Conservation (phyloP, 1,140 invertebrate genomes). For the Orussus abietinus region DNA sequence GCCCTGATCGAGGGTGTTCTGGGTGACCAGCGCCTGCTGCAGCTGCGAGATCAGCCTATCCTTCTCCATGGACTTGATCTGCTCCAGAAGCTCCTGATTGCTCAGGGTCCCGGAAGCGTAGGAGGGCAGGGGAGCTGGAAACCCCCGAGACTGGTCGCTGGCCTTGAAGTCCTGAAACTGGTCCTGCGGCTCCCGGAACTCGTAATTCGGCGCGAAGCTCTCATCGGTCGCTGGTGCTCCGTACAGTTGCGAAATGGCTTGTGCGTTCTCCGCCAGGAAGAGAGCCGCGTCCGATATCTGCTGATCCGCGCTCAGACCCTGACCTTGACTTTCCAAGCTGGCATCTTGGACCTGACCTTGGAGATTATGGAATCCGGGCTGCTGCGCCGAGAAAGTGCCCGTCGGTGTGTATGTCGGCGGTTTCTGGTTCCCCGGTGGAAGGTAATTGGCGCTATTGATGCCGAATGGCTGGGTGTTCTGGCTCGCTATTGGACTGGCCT, state of each 20-base stretch:
- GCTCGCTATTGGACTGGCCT: conserved; percentile 39
- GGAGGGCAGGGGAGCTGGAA: conserved; percentile 26
- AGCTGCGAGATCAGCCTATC: conserved; percentile 41
- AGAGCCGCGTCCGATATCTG: conserved; percentile 45
- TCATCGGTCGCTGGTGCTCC: conserved; percentile 33
- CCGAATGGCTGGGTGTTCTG: conserved; percentile 46
- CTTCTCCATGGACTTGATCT: conserved; percentile 41
- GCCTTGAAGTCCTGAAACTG: conserved; percentile 19
- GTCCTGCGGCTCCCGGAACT: conserved; percentile 19
- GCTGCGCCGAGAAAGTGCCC: conserved; percentile 21
- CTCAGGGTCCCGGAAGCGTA: conserved; percentile 41
- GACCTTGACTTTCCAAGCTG: conserved; percentile 7
- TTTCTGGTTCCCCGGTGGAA: conserved; percentile 48
- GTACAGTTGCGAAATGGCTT: conserved; percentile 45
- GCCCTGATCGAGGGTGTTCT: conserved; percentile 12
- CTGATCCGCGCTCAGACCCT: conserved; percentile 22
- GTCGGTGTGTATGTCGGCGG: conserved; percentile 25
- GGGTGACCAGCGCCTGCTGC: conserved; percentile 30
- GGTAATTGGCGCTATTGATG: conserved; percentile 39
- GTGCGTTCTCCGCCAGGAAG: conserved; percentile 43
- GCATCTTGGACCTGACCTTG: background rate
- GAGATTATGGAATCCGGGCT: background rate
- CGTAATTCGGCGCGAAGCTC: conserved; percentile 39
- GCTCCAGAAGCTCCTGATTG: conserved; percentile 31
- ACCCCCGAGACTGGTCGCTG: conserved; percentile 10